A percentile compares a stretch with the other conserved stretches of the same genome.
phyloP scores from a whole-genome alignment of 1,140 invertebrate species.

The Lethrus apterus region DNA sequence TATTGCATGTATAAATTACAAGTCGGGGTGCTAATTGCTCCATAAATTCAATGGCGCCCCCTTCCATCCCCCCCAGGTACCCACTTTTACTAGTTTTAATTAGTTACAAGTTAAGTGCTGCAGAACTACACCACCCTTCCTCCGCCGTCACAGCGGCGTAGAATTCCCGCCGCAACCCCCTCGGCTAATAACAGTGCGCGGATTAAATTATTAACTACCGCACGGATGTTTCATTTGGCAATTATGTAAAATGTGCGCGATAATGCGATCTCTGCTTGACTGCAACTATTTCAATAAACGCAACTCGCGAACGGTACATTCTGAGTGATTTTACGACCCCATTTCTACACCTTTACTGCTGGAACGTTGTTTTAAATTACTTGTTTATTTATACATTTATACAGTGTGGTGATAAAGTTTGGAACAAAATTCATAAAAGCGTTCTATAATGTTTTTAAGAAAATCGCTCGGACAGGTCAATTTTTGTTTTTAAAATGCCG shows the following conservation, averaged over 20 bases:
- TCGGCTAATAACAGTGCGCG: constrained; percentile 13
- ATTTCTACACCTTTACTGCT: constrained; percentile 6
- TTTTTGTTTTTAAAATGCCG: too few relatives aligned
- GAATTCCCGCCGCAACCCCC: constrained; percentile 1
- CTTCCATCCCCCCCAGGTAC: constrained; percentile 17
- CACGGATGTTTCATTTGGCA: constrained; percentile 15
- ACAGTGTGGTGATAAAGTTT: too few relatives aligned
- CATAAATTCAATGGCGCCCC: constrained; percentile 27
- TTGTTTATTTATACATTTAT: constrained; percentile 11
- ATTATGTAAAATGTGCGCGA: constrained; percentile 11
- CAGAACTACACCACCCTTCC: constrained; percentile 15
- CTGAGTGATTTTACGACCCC: constrained; percentile 9
- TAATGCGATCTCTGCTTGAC: constrained; percentile 10
- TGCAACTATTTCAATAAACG: constrained; percentile 13
- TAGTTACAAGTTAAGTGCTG: constrained; percentile 34
- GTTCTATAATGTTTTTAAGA: too few relatives aligned
- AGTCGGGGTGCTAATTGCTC: constrained; percentile 33
- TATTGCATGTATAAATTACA: constrained; percentile 34
- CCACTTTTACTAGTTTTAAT: constrained; percentile 35
- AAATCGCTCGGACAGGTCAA: too few relatives aligned
- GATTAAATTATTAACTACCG: constrained; percentile 16
- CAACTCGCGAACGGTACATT: constrained; percentile 10
- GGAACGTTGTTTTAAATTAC: constrained; percentile 9
- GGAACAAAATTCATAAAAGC: too few relatives aligned
- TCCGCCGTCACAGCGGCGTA: neutral